Evolutionary conservation across 2,888 invertebrate genomes (phyloP), one percentile per base, ranked within the genome.

Genomic region (Drosophila limbata): DNA sequence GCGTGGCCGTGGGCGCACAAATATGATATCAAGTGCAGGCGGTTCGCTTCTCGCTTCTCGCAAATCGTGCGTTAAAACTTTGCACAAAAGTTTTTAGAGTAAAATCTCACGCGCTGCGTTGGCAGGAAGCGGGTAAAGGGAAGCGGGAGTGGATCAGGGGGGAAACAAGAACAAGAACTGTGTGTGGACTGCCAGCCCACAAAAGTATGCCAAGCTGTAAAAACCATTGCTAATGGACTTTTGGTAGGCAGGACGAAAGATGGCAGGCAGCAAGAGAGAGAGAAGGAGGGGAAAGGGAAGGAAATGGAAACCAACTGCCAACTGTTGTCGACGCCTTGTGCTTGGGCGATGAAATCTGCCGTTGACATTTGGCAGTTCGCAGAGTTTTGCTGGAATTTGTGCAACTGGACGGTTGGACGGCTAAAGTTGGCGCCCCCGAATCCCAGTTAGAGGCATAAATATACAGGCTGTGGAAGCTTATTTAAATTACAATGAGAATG

Each of bases 1-100:
- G 76, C 83, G 79, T 62, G 35, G 9, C 56, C 56, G 19, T 53
- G 60, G 74, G 70, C 69, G 61, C 77, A 73, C 64, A 68, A 88
- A 86, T 84, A 86, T 84, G 88, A 84, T 84, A 84, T 88, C 84
- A 84, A 84, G 81, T 84, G 87, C 84, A 88, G 88, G 86, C 86
- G 77, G 68, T 57, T 57, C 72, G 56, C 47, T 42, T 37, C 71
- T 57, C 72, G 56, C 47, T 42, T 37, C 71, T 81, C 77, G 86
- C 81, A 86, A 84, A 84, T 84, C 84, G 86, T 88, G 84, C 84
- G 88, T 84, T 84, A 84, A 88, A 84, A 86, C 81, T 84, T 84
- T 84, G 75, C 57, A 47, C 77, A 83, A 84, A 84, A 84, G 65
- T 73, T 88, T 84, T 82, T 69, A 61, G 87, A 84, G 85, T 68